Percentiles rank a stretch among this genome's conserved stretches.
Conservation (phyloP, 2,113 vertebrate species). For the Monopterus albus region DNA sequence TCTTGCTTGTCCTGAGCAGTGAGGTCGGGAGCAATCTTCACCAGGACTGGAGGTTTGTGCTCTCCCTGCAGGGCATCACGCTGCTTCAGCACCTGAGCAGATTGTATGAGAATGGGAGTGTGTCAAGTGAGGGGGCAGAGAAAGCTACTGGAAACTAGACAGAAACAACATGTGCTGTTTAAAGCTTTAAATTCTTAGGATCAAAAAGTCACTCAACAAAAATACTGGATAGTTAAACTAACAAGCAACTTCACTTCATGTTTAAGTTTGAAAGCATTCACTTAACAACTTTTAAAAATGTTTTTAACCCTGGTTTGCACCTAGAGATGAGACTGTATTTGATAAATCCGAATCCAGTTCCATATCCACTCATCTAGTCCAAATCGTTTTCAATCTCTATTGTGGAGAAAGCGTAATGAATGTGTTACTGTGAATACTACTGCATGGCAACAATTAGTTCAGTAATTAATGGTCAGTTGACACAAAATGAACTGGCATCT, state of each 20-base stretch:
- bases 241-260: too few relatives aligned
- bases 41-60: constrained; percentile 86
- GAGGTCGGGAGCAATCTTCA: constrained; percentile 97
- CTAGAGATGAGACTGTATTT: background rate
- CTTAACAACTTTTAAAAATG: too few relatives aligned
- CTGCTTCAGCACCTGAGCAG: constrained; percentile 87
- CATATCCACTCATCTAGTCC: too few relatives aligned
- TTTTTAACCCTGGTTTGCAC: background rate
- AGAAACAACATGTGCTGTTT: background rate
- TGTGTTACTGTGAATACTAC: too few relatives aligned
- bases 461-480: too few relatives aligned
- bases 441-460: too few relatives aligned
- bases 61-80: constrained; percentile 81
- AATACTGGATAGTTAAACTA: too few relatives aligned
- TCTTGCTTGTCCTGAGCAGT: constrained; percentile 88
- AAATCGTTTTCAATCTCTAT: too few relatives aligned
- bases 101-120: background rate
- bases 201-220: background rate
- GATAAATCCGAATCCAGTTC: background rate
- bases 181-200: background rate
- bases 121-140: background rate
- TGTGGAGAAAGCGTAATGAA: too few relatives aligned
- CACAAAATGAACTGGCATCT: too few relatives aligned
- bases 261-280: too few relatives aligned
- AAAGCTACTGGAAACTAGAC: background rate